phyloP scores from a whole-genome alignment of 2,888 invertebrate genomes.

The Pachymerium ferrugineum region DNA sequence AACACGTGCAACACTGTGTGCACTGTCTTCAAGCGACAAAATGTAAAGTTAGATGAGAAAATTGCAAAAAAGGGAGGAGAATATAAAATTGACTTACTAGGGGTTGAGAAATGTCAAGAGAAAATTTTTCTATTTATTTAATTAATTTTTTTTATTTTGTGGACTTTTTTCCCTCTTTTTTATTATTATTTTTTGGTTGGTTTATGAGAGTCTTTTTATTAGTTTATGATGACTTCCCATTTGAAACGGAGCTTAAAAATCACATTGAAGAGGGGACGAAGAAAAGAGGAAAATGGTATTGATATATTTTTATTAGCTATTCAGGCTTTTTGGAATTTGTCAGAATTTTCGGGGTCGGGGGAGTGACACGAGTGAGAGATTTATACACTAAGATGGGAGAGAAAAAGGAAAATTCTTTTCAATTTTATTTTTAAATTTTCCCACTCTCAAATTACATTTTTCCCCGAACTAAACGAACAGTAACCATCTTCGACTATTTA shows the following conservation, averaged over 20 bases:
- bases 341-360: neutral
- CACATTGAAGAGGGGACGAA: neutral
- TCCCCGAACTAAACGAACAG: neutral
- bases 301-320: neutral
- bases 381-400: neutral
- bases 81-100: too few species aligned
- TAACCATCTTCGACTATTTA: neutral
- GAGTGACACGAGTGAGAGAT: neutral
- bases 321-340: constrained; percentile 8
- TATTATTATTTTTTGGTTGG: too few species aligned
- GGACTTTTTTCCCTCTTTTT: neutral
- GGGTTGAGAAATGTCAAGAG: too few species aligned
- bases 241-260: neutral
- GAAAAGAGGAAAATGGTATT: neutral
- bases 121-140: too few species aligned
- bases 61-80: neutral
- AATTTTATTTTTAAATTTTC: neutral
- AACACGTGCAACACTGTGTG: constrained; percentile 29
- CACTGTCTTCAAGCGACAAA: constrained; percentile 23
- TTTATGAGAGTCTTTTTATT: neutral
- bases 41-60: constrained; percentile 27
- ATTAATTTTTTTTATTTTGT: neutral
- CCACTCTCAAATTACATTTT: neutral
- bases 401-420: neutral
- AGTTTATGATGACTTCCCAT: constrained; percentile 24